These are phyloP conservation scores for Cheilosia scutellata DNA, from an alignment of 2,888 invertebrate species.

Conservation along the genomic window DNA sequence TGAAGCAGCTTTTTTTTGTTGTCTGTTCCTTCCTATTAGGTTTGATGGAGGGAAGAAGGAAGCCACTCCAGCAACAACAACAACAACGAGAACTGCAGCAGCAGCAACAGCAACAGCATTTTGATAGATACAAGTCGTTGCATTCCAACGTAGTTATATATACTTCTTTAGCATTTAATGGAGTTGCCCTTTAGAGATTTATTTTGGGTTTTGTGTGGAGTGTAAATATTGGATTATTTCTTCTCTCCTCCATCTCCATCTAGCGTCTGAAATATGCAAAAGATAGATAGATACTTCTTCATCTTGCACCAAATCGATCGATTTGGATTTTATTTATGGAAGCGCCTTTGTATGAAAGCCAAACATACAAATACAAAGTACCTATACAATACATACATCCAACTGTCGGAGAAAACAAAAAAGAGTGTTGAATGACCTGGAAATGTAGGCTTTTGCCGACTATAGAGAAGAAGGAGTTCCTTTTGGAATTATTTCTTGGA, in stretches of 20 bases:
- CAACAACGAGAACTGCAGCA: not conserved
- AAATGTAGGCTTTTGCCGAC: conserved; percentile 50
- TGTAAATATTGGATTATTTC: conserved; percentile 70
- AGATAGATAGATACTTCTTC: conserved; percentile 55
- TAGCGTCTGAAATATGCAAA: conserved; percentile 51
- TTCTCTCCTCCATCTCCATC: conserved; percentile 4
- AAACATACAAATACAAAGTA: conserved; percentile 52
- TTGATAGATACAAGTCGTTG: conserved; percentile 72
- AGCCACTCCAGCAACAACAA: conserved; percentile 32
- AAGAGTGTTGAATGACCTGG: conserved; percentile 68
- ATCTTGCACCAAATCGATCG: conserved; percentile 55
- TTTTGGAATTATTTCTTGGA: conserved; percentile 4
- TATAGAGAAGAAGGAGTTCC: conserved; percentile 6
- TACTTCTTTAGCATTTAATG: conserved; percentile 57
- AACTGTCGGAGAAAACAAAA: not conserved
- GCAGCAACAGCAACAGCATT: conserved; percentile 36
- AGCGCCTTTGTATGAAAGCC: conserved; percentile 69
- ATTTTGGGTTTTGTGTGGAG: conserved; percentile 66
- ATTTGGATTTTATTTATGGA: conserved; percentile 68
- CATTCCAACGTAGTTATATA: conserved; percentile 59
- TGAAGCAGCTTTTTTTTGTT: conserved; percentile 23
- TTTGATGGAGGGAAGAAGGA: conserved; percentile 53
- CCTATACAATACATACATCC: conserved; percentile 14
- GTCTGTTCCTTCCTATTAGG: conserved; percentile 65
- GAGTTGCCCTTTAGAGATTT: conserved; percentile 69